phyloP scores from a whole-genome alignment of 2,113 vertebrate species.

The Scophthalmus maximus region DNA sequence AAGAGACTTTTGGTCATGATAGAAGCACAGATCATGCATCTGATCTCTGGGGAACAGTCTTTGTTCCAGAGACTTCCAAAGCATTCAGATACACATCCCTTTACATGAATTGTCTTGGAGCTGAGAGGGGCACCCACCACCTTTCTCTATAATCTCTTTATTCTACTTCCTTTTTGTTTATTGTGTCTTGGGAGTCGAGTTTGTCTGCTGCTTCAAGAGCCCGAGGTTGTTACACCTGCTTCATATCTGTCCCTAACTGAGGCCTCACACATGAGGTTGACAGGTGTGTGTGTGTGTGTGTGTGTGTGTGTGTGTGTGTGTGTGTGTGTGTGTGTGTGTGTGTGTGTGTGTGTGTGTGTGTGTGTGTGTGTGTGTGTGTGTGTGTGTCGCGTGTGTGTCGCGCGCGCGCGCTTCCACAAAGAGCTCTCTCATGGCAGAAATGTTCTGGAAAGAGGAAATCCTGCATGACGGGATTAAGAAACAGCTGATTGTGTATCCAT shows the following conservation, averaged over 20 bases:
- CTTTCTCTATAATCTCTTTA: slow-evolving; percentile 36
- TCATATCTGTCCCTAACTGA: slow-evolving; percentile 50
- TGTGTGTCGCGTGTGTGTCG: background rate
- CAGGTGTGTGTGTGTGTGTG: slow-evolving; percentile 67
- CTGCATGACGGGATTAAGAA: slow-evolving; percentile 62
- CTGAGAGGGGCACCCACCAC: slow-evolving; percentile 23
- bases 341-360: slow-evolving; percentile 21
- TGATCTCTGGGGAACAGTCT: slow-evolving; percentile 29
- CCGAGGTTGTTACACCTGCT: slow-evolving; percentile 69
- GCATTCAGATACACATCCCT: slow-evolving; percentile 20
- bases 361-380: slow-evolving; percentile 5
- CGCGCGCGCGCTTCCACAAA: slow-evolving; percentile 31
- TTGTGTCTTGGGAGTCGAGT: slow-evolving; percentile 32
- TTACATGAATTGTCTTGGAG: slow-evolving; percentile 35
- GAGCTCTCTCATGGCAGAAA: slow-evolving; percentile 56
- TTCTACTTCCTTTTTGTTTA: background rate
- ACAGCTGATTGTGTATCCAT: slow-evolving; percentile 68
- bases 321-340: too few relatives aligned
- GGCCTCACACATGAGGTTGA: slow-evolving; percentile 37
- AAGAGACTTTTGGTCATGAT: slow-evolving; percentile 19
- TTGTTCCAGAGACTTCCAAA: slow-evolving; percentile 44
- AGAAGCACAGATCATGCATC: slow-evolving; percentile 23
- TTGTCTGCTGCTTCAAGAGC: slow-evolving; percentile 16
- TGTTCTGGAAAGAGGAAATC: slow-evolving; percentile 74
- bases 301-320: too few relatives aligned